Percentiles rank a stretch among this genome's conserved stretches.
Conservation (phyloP, 2,113 vertebrate species). For the Pungitius pungitius region DNA sequence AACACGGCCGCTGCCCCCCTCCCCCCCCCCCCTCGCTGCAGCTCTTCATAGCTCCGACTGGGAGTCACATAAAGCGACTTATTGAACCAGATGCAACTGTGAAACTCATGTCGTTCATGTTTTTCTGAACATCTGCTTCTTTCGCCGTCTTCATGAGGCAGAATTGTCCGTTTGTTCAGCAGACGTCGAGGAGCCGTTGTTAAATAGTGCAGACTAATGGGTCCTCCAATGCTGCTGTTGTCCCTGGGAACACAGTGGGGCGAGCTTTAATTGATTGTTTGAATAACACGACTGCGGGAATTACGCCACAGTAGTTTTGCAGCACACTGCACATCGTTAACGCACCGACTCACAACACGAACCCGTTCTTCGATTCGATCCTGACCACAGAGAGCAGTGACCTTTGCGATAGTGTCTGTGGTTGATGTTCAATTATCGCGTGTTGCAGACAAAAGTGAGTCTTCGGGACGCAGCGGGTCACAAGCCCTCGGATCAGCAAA, state of each 20-base stretch:
- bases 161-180: constrained; percentile 26
- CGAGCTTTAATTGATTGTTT: constrained; percentile 30
- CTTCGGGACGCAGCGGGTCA: too few relatives aligned
- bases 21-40: constrained; percentile 21
- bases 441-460: background rate
- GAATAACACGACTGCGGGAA: constrained; percentile 22
- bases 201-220: constrained; percentile 28
- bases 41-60: constrained; percentile 49
- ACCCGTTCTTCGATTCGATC: background rate
- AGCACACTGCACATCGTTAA: background rate
- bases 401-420: background rate
- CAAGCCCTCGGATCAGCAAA: too few relatives aligned
- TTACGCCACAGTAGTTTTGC: background rate
- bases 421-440: background rate
- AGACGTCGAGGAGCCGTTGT: constrained; percentile 26
- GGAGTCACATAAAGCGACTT: constrained; percentile 31
- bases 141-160: too few relatives aligned
- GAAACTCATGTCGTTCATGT: constrained; percentile 13
- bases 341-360: background rate
- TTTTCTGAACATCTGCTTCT: too few relatives aligned
- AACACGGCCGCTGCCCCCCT: constrained; percentile 24
- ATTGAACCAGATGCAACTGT: constrained; percentile 26
- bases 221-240: constrained; percentile 30
- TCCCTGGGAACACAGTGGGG: constrained; percentile 12
- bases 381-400: background rate